Percentiles rank a stretch among this genome's conserved stretches.
phyloP scores from a whole-genome alignment of 2,888 invertebrate species.

The Alentia gelatinosa region DNA sequence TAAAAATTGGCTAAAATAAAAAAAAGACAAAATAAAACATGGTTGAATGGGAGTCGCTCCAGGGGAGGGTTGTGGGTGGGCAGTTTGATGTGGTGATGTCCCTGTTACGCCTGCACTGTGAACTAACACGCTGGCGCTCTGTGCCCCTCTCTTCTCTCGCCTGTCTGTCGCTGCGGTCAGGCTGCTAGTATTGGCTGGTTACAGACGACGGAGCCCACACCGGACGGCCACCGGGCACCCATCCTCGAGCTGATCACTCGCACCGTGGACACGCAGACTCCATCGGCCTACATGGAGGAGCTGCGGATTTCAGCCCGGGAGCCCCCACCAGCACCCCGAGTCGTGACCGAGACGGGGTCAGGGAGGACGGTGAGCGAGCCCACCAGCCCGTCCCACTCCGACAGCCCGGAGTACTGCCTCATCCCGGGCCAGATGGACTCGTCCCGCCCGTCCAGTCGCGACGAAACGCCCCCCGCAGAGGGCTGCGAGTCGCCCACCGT shows the following conservation, averaged over 20 bases:
- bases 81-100: background rate
- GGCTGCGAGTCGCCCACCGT: slow-evolving; percentile 38
- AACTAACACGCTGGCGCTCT: background rate
- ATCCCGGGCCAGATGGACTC: slow-evolving; percentile 84
- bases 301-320: background rate
- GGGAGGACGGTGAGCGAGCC: background rate
- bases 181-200: slow-evolving; percentile 41
- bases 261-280: slow-evolving; percentile 92
- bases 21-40: no score
- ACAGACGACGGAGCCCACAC: slow-evolving; percentile 84
- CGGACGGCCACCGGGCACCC: slow-evolving; percentile 92
- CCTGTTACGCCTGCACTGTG: background rate
- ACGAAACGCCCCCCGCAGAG: slow-evolving; percentile 63
- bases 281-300: slow-evolving; percentile 82
- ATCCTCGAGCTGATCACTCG: slow-evolving; percentile 88
- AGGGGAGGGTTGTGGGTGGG: no score
- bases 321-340: background rate
- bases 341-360: background rate
- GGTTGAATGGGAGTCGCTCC: no score
- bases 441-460: slow-evolving; percentile 84
- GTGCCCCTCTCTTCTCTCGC: background rate
- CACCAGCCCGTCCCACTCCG: slow-evolving; percentile 82
- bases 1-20: no score
- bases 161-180: background rate
- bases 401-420: slow-evolving; percentile 85